These are phyloP conservation scores for Hemiprocne comata DNA, from an alignment of 2,113 vertebrate species.

Conservation along the genomic window DNA sequence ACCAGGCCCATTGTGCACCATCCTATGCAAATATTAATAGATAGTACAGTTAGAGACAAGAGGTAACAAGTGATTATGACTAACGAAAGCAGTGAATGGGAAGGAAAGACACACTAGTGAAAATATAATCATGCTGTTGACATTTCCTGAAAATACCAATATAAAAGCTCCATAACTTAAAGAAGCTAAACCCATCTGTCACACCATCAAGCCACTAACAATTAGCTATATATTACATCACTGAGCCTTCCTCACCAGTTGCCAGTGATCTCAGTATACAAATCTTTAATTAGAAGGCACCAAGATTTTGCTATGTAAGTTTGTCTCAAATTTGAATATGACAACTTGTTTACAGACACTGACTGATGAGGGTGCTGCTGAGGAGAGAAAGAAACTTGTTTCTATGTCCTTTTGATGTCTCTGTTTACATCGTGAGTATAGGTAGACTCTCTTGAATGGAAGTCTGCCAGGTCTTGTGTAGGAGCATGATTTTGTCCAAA, in stretches of 20 bases:
- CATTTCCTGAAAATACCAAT: conserved; percentile 15
- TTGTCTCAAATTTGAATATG: neutral
- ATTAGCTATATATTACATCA: neutral
- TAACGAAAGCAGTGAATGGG: conserved; percentile 28
- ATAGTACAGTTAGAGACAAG: neutral
- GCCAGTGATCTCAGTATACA: neutral
- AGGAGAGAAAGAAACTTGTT: neutral
- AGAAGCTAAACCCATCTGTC: conserved; percentile 4
- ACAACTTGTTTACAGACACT: neutral
- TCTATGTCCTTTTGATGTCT: neutral
- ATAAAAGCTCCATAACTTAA: conserved; percentile 31
- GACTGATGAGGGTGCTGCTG: neutral
- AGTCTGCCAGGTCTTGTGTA: neutral
- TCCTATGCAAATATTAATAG: neutral
- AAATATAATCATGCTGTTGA: conserved; percentile 20
- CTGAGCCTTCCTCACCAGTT: neutral
- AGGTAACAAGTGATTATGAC: neutral
- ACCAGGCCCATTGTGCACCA: neutral
- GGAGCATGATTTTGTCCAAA: neutral
- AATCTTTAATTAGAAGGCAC: conserved; percentile 28
- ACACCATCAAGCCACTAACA: neutral
- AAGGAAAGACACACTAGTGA: conserved; percentile 33
- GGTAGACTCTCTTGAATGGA: neutral
- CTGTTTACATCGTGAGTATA: neutral
- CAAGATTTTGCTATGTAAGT: neutral